Percentiles rank a stretch among this genome's conserved stretches.
Evolutionary conservation across 2,888 invertebrate species (phyloP).

Genomic region (Teleogryllus oceanicus): DNA sequence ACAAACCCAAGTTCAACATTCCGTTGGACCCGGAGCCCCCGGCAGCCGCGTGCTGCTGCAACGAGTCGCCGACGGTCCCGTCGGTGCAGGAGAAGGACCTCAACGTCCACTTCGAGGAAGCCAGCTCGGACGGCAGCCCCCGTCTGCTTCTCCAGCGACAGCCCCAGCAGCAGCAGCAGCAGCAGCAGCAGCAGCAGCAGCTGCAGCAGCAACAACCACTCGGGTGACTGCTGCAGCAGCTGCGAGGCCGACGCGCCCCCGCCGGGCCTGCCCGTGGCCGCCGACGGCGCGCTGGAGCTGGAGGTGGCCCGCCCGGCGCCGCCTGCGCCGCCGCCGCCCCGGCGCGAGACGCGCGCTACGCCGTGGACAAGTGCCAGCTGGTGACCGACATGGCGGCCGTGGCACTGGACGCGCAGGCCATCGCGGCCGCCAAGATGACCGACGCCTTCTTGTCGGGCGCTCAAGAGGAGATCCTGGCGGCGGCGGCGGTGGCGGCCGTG

Average conservation of each 20-base stretch:
- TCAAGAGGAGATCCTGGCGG: constrained; percentile 52
- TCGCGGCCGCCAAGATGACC: constrained; percentile 47
- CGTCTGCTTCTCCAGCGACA: background rate
- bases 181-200: background rate
- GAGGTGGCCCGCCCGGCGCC: background rate
- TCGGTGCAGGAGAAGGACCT: constrained; percentile 33
- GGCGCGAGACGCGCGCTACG: background rate
- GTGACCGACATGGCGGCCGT: constrained; percentile 26
- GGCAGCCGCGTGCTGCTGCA: constrained; percentile 4
- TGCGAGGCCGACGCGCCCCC: background rate
- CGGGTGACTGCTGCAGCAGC: background rate
- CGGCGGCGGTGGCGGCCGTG: constrained; percentile 21
- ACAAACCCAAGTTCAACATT: constrained; percentile 56
- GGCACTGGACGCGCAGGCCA: background rate
- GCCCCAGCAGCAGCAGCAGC: too few species aligned
- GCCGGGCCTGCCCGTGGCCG: background rate
- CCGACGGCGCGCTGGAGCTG: background rate
- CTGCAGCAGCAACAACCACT: background rate
- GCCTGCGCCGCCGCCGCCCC: background rate
- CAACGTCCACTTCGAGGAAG: constrained; percentile 30
- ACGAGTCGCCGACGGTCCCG: constrained; percentile 20
- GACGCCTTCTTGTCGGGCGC: constrained; percentile 60
- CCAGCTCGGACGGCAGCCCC: background rate
- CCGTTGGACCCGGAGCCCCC: constrained; percentile 42
- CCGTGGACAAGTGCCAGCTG: constrained; percentile 11